Percentiles rank a stretch among this genome's conserved stretches.
Conservation (phyloP, 1,140 invertebrate genomes). For the Mylabris phalerata region DNA sequence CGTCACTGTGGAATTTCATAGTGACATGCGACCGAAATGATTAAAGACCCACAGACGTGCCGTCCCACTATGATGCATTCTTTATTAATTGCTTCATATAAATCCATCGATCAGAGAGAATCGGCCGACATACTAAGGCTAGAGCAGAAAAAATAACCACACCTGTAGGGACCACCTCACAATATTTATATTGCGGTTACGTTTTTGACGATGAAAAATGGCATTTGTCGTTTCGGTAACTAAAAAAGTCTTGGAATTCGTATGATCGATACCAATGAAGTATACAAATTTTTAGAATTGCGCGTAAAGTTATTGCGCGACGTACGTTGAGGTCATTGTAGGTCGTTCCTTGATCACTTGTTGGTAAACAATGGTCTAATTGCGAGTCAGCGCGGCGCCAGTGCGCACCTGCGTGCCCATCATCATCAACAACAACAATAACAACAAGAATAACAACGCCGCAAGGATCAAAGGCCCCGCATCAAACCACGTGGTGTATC, state of each 20-base stretch:
- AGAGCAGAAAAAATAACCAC: too few species aligned
- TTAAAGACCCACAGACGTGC: conserved; percentile 3
- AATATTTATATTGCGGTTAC: conserved; percentile 11
- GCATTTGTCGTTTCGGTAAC: too few species aligned
- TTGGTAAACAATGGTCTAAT: conserved; percentile 15
- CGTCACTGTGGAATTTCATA: conserved; percentile 8
- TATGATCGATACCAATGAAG: too few species aligned
- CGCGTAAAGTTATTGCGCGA: too few species aligned
- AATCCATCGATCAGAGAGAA: conserved; percentile 6
- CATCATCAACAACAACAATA: not conserved
- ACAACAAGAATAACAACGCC: not conserved
- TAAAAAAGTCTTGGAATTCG: too few species aligned
- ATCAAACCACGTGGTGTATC: conserved; percentile 22
- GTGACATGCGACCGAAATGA: conserved; percentile 5
- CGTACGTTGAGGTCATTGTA: conserved; percentile 6
- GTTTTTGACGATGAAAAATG: conserved; percentile 8
- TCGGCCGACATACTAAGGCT: not conserved
- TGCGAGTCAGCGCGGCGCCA: conserved; percentile 11
- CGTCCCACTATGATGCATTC: too few species aligned
- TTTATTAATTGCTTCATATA: too few species aligned
- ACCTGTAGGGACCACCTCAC: conserved; percentile 1
- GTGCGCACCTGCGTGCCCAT: not conserved
- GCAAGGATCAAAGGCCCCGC: conserved; percentile 12
- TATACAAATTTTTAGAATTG: too few species aligned
- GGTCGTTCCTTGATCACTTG: conserved; percentile 9